A percentile compares a stretch with the other conserved stretches of the same genome.
Evolutionary conservation across 1,140 invertebrate species (phyloP).

Genomic region (Macrobrachium rosenbergii): DNA sequence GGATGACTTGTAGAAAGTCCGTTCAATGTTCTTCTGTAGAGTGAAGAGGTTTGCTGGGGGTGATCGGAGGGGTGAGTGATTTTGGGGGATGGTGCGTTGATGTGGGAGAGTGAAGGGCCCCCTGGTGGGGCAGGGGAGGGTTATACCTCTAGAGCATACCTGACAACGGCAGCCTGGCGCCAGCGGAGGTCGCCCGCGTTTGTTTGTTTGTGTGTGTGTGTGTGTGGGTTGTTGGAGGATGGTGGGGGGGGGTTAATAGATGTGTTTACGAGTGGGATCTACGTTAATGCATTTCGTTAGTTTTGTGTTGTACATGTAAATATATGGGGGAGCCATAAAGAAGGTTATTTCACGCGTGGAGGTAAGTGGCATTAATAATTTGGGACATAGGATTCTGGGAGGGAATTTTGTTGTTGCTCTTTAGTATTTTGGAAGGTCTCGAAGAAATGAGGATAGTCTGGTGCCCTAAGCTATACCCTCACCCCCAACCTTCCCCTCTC

Average conservation of each 20-base stretch:
- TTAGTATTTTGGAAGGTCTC: background rate
- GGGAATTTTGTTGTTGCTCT: background rate
- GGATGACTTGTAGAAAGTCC: no score
- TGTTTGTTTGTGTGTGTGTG: constrained; percentile 12
- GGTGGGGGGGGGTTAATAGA: background rate
- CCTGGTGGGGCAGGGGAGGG: no score
- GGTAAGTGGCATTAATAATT: no score
- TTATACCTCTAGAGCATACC: background rate
- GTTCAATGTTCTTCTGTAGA: background rate
- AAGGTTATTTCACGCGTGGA: no score
- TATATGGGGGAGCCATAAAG: no score
- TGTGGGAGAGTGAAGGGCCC: background rate
- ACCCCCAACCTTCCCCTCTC: background rate
- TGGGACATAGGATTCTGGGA: no score
- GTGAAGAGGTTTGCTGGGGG: background rate
- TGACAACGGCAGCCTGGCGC: background rate
- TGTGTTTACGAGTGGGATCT: background rate
- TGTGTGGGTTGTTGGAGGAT: background rate
- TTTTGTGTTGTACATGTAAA: background rate
- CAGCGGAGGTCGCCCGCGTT: background rate
- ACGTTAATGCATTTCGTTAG: background rate
- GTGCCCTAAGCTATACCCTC: constrained; percentile 6
- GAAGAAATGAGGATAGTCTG: background rate
- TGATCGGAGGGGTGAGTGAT: background rate
- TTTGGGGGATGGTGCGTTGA: background rate